phyloP scores from a whole-genome alignment of 2,797 vertebrate species.

The Odontamblyopus lacepedii region DNA sequence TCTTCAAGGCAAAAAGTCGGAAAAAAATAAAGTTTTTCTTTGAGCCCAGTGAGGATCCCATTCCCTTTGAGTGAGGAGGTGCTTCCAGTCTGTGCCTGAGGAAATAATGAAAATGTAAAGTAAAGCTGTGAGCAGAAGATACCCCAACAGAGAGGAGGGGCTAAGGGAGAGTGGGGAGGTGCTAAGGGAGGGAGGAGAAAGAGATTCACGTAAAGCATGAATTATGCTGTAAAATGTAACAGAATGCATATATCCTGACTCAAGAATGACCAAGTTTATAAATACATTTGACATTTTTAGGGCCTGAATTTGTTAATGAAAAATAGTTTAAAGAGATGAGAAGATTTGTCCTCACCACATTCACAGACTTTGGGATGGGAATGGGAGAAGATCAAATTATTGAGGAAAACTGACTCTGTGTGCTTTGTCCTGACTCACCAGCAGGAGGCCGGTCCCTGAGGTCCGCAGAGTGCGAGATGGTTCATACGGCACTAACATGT shows the following conservation, averaged over 20 bases:
- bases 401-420: no score
- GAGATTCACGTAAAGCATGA: no score
- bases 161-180: no score
- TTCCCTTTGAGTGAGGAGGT: conserved; percentile 76
- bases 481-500: no score
- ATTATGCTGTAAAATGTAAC: no score
- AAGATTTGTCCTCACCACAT: conserved; percentile 42
- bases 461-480: no score
- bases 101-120: conserved; percentile 44
- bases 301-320: conserved; percentile 73
- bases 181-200: no score
- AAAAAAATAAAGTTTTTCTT: conserved; percentile 82
- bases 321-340: conserved; percentile 74
- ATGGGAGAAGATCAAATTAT: conserved; percentile 65
- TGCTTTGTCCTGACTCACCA: no score
- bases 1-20: conserved; percentile 77
- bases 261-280: no score
- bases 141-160: conserved; percentile 40
- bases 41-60: conserved; percentile 76
- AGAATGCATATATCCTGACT: no score
- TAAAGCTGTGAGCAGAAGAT: conserved; percentile 45
- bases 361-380: conserved; percentile 79
- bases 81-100: conserved; percentile 55
- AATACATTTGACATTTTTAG: conserved; percentile 32
- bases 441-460: no score